phyloP scores from a whole-genome alignment of 2,888 invertebrate genomes.

The Serrognathus titanus region DNA sequence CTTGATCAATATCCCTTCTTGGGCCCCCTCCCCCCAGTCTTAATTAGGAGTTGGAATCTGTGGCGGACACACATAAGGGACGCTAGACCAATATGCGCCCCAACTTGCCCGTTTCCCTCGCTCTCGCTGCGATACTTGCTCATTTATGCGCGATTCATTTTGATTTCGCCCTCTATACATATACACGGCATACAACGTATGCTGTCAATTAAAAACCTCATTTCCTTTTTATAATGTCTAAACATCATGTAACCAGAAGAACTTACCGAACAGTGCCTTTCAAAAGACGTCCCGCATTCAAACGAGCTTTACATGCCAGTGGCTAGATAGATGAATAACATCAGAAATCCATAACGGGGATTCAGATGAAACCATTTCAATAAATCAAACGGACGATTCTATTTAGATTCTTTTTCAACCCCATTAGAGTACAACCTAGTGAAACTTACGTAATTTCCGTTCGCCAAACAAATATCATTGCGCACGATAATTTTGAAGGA shows the following conservation, averaged over 20 bases:
- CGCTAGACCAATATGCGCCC: conserved; percentile 48
- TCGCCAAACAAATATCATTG: no score
- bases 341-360: no score
- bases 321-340: neutral
- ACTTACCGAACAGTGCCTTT: neutral
- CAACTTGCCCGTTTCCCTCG: conserved; percentile 26
- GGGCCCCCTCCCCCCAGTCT: conserved; percentile 62
- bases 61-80: conserved; percentile 69
- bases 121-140: conserved; percentile 29
- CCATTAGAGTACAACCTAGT: no score
- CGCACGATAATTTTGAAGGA: no score
- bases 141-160: conserved; percentile 39
- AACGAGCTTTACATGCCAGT: neutral
- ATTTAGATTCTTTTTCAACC: no score
- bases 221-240: conserved; percentile 12
- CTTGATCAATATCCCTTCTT: conserved; percentile 52
- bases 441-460: no score
- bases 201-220: conserved; percentile 21
- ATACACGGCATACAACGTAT: conserved; percentile 2
- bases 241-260: conserved; percentile 1
- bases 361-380: no score
- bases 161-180: conserved; percentile 25
- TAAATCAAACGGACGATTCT: no score
- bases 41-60: conserved; percentile 84
- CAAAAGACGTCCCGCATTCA: neutral